A percentile compares a stretch with the other conserved stretches of the same genome.
Conservation (phyloP, 2,888 invertebrate species). For the Watsonalla cultraria region DNA sequence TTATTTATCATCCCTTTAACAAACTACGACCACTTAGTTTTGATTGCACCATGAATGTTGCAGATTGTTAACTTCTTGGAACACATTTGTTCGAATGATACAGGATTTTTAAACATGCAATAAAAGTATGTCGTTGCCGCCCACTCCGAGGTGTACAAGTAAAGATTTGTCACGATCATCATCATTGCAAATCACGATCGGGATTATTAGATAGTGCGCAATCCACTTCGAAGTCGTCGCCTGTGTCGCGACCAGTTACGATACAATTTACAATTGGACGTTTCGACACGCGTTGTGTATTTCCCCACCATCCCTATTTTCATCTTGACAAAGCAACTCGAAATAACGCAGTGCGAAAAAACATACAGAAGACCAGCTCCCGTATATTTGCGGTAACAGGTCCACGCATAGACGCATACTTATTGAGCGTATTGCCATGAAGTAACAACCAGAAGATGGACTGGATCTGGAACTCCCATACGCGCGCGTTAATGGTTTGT, state of each 20-base stretch:
- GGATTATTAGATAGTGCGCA: constrained; percentile 63
- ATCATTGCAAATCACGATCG: constrained; percentile 63
- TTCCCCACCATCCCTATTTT: constrained; percentile 43
- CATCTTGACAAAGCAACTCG: constrained; percentile 39
- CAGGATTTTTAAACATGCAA: neutral
- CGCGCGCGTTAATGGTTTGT: too few relatives aligned
- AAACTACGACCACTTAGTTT: neutral
- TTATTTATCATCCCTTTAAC: neutral
- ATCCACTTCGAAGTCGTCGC: constrained; percentile 61
- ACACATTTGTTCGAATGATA: too few relatives aligned
- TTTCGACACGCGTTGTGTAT: constrained; percentile 55
- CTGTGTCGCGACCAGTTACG: constrained; percentile 42
- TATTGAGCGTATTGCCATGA: too few relatives aligned
- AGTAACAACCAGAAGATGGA: too few relatives aligned
- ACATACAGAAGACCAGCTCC: too few relatives aligned
- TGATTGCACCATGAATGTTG: neutral
- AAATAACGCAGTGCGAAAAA: constrained; percentile 35
- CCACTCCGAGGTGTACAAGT: constrained; percentile 1
- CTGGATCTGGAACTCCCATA: too few relatives aligned
- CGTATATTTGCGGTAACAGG: too few relatives aligned
- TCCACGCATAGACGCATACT: too few relatives aligned
- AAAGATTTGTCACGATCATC: constrained; percentile 50
- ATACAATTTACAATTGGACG: constrained; percentile 59
- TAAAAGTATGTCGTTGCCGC: neutral
- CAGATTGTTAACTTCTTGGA: too few relatives aligned